Percentiles rank a stretch among this genome's conserved stretches.
Evolutionary conservation across 2,113 vertebrate genomes (phyloP).

Genomic region (Gopherus evgoodei): DNA sequence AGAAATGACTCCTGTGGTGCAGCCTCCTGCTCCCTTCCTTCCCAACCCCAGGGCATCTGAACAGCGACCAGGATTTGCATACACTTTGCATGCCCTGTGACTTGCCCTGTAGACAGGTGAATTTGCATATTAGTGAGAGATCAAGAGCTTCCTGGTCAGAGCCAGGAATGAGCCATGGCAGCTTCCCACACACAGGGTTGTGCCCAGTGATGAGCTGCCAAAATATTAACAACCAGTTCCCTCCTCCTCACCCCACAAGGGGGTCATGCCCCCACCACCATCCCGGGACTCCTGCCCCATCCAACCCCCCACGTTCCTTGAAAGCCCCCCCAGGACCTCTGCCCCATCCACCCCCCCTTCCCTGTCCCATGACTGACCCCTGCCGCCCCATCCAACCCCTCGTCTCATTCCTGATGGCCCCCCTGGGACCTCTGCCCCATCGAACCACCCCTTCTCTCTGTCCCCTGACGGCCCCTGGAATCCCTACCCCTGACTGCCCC

Average conservation of each 20-base stretch:
- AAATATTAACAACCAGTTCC: no score
- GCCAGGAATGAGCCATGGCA: neutral
- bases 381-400: no score
- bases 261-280: neutral
- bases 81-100: neutral
- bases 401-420: no score
- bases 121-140: neutral
- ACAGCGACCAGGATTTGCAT: neutral
- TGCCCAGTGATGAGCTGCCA: neutral
- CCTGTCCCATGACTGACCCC: no score
- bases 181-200: neutral
- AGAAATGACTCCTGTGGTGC: neutral
- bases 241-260: no score
- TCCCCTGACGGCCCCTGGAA: no score
- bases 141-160: neutral
- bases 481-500: no score
- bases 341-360: no score
- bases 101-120: neutral
- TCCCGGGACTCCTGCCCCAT: neutral
- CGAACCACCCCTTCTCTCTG: no score
- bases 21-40: neutral
- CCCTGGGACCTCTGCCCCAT: no score
- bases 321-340: no score
- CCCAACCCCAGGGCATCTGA: neutral
- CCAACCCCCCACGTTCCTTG: no score